Evolutionary conservation across 2,888 invertebrate genomes (phyloP).

Genomic region (Mactromeris polynyma): DNA sequence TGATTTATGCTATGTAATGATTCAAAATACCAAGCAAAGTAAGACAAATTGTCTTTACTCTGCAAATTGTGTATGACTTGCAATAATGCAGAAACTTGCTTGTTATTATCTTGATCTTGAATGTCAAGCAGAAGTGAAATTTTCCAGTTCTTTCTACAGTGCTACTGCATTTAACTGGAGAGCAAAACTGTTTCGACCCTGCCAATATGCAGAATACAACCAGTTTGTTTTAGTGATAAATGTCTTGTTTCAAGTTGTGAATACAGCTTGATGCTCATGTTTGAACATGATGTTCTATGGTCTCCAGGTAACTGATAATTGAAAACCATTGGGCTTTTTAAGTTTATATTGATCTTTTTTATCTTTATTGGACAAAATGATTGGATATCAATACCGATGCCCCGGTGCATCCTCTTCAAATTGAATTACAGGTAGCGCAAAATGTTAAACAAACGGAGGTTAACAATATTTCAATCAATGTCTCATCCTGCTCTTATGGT

Average conservation of each 20-base stretch:
- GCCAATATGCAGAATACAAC: not conserved
- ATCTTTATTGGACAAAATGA: slow-evolving; percentile 32
- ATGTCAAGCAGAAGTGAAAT: not conserved
- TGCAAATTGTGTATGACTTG: not conserved
- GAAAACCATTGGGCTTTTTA: not conserved
- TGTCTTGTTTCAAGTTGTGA: not conserved
- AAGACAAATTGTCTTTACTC: not conserved
- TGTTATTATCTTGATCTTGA: not conserved
- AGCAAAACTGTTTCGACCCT: not conserved
- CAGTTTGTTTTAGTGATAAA: not conserved
- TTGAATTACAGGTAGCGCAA: not conserved
- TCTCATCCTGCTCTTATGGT: not conserved
- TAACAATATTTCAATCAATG: slow-evolving; percentile 14
- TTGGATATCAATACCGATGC: slow-evolving; percentile 38
- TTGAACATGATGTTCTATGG: not conserved
- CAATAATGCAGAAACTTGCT: not conserved
- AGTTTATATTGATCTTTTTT: slow-evolving; percentile 30
- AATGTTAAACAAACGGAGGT: not conserved
- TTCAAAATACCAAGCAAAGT: not conserved
- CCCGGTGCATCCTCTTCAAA: not conserved
- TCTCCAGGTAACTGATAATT: slow-evolving; percentile 36
- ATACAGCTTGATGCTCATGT: not conserved
- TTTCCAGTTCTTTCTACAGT: not conserved
- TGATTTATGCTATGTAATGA: not conserved
- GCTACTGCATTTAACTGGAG: not conserved